Evolutionary conservation across 35 echinoderm and acorn worm genomes (phyloP), one percentile per base, ranked within the genome.

Genomic region (Hemicentrotus pulcherrimus): DNA sequence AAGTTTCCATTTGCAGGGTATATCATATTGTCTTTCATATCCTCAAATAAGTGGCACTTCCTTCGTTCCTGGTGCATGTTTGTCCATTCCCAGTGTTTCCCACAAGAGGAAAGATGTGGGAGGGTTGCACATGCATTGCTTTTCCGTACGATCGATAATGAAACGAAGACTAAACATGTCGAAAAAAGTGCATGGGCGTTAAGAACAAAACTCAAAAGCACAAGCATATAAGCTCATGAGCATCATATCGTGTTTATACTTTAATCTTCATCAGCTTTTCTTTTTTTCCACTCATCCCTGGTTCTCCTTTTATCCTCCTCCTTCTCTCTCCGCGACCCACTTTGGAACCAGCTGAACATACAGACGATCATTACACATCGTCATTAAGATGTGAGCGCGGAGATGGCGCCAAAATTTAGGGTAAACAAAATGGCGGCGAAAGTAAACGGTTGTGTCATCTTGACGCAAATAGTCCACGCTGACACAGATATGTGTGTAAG

Each of bases 371-470:
- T 78, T 78, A 78, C 65, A 3, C 65, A 4, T 78, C 19, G 22
- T 28, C 65, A 78, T 28, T 78, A 78, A 78, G 65, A 24, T 55
- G 50, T 78, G 65, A 7, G 19, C 65, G 65, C 2, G 18, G 65
- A 78, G 28, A n/a, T 28, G 65, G 65, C 65, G 65, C 65, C 19
- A 78, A 78, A 78, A 78, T n/a, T 78, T 78, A 78, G 18, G 65
- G 65, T 78, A 78, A 78, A 78, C 65, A 78, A 78, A 78, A 78
- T 78, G 65, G 65, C 65, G 65, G 65, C 65, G 24, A 78, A 78
- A 28, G 65, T 78, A 78, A 70, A n/a, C 18, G 65, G 65, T 78
- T 78, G 65, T 78, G 65, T 78, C 65, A 78, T n/a, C 65, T 78
- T n/a, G 19, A 6, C 19, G 65, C 28, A 78, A 78, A 78, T 78